phyloP scores from a whole-genome alignment of 1,140 invertebrate genomes.

The Tetramorium parvispinum region DNA sequence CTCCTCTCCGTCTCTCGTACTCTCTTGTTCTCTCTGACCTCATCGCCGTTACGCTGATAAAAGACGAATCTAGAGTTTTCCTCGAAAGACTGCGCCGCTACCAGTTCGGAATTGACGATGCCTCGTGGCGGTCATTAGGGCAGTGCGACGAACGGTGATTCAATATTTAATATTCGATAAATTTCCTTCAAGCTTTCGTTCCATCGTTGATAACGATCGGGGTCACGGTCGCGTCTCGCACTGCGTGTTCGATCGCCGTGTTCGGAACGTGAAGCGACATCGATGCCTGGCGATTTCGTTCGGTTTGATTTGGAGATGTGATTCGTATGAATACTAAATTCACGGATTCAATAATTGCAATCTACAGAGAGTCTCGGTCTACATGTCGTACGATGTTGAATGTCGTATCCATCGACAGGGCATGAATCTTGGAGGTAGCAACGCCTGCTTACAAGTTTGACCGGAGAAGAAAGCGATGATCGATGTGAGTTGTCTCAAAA shows the following conservation, averaged over 20 bases:
- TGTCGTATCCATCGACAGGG: not conserved
- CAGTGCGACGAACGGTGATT: not conserved
- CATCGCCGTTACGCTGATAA: constrained; percentile 59
- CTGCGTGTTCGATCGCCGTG: not conserved
- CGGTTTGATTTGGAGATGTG: constrained; percentile 8
- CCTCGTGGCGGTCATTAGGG: not conserved
- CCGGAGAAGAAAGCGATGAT: not conserved
- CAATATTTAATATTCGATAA: not conserved
- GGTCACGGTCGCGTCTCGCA: not conserved
- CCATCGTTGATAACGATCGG: constrained; percentile 13
- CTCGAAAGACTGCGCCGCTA: not conserved
- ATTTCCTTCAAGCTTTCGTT: not conserved
- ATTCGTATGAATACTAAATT: not conserved
- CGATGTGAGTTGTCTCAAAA: not conserved
- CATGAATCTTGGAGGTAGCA: not conserved
- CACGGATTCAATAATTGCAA: not conserved
- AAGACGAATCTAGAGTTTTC: constrained; percentile 57
- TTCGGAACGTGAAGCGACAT: constrained; percentile 8
- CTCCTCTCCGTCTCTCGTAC: constrained; percentile 12
- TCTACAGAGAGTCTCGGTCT: not conserved
- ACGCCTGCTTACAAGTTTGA: not conserved
- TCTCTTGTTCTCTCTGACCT: constrained; percentile 19
- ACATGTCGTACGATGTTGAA: not conserved
- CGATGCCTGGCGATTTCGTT: constrained; percentile 43
- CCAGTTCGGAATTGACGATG: constrained; percentile 19